Percentiles rank a stretch among this genome's conserved stretches.
phyloP scores from a whole-genome alignment of 2,113 vertebrate genomes.

The Microtus pennsylvanicus region DNA sequence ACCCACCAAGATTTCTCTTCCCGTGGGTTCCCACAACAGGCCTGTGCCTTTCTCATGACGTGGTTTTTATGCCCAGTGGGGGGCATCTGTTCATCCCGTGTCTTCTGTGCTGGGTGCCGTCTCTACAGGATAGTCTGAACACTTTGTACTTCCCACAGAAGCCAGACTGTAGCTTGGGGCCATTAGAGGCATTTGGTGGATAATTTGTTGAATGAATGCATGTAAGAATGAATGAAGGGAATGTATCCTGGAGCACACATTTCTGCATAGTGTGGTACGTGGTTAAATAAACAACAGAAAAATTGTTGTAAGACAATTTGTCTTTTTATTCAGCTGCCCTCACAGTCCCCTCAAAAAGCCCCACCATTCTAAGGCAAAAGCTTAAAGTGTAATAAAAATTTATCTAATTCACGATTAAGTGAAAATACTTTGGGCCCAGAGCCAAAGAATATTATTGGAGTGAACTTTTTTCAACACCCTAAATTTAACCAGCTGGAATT shows the following conservation, averaged over 20 bases:
- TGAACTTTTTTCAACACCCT: constrained; percentile 83
- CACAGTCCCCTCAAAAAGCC: constrained; percentile 57
- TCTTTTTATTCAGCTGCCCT: constrained; percentile 63
- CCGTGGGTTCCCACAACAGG: constrained; percentile 35
- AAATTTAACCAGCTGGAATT: constrained; percentile 84
- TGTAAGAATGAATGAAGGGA: constrained; percentile 57
- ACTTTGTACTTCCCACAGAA: constrained; percentile 24
- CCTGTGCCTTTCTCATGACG: constrained; percentile 18
- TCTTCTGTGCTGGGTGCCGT: not conserved
- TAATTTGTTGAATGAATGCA: constrained; percentile 67
- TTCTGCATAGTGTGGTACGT: constrained; percentile 49
- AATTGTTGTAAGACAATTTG: constrained; percentile 65
- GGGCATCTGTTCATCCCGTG: not conserved
- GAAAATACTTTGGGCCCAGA: constrained; percentile 81
- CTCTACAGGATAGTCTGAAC: not conserved
- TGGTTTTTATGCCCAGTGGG: not conserved
- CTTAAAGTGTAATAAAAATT: constrained; percentile 81
- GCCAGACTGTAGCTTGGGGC: constrained; percentile 21
- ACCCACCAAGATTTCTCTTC: not conserved
- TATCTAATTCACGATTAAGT: constrained; percentile 83
- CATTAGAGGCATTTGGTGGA: constrained; percentile 1
- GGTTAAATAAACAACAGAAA: constrained; percentile 64
- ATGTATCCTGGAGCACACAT: constrained; percentile 35
- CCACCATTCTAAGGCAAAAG: constrained; percentile 70
- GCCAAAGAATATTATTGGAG: constrained; percentile 83